Percentiles rank a stretch among this genome's conserved stretches.
Evolutionary conservation across 2,888 invertebrate genomes (phyloP).

Genomic region (Aporophyla lueneburgensis): DNA sequence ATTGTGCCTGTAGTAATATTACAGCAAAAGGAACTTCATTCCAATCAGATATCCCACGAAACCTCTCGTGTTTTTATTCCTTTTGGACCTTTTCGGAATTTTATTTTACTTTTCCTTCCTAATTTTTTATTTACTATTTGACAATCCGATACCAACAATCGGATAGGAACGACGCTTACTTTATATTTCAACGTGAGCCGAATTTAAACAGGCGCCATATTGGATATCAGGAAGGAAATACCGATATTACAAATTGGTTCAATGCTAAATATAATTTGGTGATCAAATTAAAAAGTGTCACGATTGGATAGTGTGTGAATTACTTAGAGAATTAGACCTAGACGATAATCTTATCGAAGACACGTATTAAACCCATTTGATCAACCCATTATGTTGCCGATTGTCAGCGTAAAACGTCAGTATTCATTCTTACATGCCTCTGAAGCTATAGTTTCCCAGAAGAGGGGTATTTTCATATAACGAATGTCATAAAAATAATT

Average conservation of each 20-base stretch:
- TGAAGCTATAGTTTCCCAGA: neutral
- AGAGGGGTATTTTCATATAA: neutral
- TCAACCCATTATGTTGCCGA: too few relatives aligned
- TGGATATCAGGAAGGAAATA: slow-evolving; percentile 40
- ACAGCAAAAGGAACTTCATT: too few relatives aligned
- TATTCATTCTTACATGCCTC: neutral
- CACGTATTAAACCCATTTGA: neutral
- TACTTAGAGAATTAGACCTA: slow-evolving; percentile 1
- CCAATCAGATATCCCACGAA: too few relatives aligned
- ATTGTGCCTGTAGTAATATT: too few relatives aligned
- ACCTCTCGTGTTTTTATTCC: neutral
- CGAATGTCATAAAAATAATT: neutral
- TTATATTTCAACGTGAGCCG: slow-evolving; percentile 15
- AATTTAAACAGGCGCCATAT: slow-evolving; percentile 32
- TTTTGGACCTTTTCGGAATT: neutral
- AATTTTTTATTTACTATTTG: neutral
- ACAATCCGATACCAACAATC: neutral
- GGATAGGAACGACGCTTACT: neutral
- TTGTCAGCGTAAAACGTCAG: neutral
- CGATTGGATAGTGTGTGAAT: slow-evolving; percentile 16
- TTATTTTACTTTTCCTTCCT: neutral
- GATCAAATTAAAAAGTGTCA: slow-evolving; percentile 30
- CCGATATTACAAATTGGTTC: slow-evolving; percentile 19
- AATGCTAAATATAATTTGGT: slow-evolving; percentile 43
- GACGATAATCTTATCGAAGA: neutral